Conservation (phyloP, 2,797 vertebrate genomes). For the Microcaecilia unicolor region DNA sequence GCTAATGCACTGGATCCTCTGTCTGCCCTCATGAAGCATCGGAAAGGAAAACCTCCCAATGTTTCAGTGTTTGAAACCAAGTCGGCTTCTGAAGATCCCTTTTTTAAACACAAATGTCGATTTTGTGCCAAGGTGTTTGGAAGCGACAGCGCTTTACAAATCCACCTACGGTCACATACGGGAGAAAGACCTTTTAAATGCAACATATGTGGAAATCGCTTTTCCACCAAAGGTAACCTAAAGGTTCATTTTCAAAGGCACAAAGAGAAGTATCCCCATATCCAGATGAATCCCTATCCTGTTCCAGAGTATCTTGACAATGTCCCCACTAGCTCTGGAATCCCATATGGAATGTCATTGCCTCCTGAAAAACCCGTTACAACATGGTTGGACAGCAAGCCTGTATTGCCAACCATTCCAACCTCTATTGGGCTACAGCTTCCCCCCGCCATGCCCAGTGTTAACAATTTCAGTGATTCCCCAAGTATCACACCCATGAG, state of each 20-base stretch:
- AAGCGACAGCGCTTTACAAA: conserved; percentile 96
- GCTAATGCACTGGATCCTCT: conserved; percentile 92
- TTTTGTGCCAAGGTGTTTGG: conserved; percentile 99
- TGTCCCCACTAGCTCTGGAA: conserved; percentile 95
- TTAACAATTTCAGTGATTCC: conserved; percentile 77
- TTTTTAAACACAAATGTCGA: conserved; percentile 98
- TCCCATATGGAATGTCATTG: conserved; percentile 96
- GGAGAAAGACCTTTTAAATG: conserved; percentile 97
- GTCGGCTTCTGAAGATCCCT: conserved; percentile 90
- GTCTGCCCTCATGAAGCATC: conserved; percentile 92
- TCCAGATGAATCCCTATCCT: conserved; percentile 98
- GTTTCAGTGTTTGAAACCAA: conserved; percentile 97
- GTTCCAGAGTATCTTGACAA: conserved; percentile 98
- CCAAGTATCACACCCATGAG: conserved; percentile 82
- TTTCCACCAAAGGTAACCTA: conserved; percentile 97
- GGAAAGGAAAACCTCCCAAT: conserved; percentile 95
- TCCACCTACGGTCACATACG: conserved; percentile 96
- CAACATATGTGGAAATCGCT: conserved; percentile 97
- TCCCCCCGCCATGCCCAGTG: conserved; percentile 74
- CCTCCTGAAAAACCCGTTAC: conserved; percentile 95
- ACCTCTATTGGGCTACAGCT: conserved; percentile 87
- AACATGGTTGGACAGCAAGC: conserved; percentile 97
- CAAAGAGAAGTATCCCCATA: conserved; percentile 98
- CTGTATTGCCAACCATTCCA: conserved; percentile 77
- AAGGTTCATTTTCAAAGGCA: conserved; percentile 99